These are phyloP conservation scores for Taenioides sp. DNA, from an alignment of 2,797 vertebrate species.

Conservation along the genomic window DNA sequence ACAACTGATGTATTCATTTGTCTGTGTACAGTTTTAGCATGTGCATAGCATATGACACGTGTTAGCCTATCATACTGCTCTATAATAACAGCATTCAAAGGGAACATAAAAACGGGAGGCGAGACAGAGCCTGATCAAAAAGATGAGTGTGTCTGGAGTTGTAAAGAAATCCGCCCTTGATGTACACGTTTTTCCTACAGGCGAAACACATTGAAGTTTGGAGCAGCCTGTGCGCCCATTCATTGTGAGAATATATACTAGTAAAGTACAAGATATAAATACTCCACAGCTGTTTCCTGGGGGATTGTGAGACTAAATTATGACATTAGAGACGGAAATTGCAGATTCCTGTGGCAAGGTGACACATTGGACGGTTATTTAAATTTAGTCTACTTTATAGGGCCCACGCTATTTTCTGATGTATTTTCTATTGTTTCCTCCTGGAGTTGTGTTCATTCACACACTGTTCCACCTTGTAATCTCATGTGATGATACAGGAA, in stretches of 20 bases:
- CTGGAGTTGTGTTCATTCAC: no score
- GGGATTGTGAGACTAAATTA: conserved; percentile 20
- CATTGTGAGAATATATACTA: conserved; percentile 12
- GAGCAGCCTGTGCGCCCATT: conserved; percentile 4
- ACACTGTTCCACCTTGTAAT: no score
- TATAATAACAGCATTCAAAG: conserved; percentile 13
- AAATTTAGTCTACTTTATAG: background rate
- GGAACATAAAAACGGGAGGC: conserved; percentile 9
- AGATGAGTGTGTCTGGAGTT: conserved; percentile 1
- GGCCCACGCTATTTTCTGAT: no score
- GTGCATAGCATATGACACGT: conserved; percentile 28
- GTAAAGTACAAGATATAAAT: conserved; percentile 10
- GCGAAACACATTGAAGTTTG: conserved; percentile 6
- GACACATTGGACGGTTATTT: conserved; percentile 11
- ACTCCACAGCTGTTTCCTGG: conserved; percentile 25
- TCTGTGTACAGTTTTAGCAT: conserved; percentile 14
- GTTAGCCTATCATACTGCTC: conserved; percentile 22
- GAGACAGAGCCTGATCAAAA: conserved; percentile 26
- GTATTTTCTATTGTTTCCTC: no score
- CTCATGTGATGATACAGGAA: no score
- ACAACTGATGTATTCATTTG: conserved; percentile 33
- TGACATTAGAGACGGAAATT: conserved; percentile 23
- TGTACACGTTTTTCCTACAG: conserved; percentile 20
- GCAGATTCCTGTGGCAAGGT: conserved; percentile 12
- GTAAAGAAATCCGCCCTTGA: background rate